These are phyloP conservation scores for Drosophila murphyi DNA, from an alignment of 1,140 invertebrate species.

Conservation along the genomic window DNA sequence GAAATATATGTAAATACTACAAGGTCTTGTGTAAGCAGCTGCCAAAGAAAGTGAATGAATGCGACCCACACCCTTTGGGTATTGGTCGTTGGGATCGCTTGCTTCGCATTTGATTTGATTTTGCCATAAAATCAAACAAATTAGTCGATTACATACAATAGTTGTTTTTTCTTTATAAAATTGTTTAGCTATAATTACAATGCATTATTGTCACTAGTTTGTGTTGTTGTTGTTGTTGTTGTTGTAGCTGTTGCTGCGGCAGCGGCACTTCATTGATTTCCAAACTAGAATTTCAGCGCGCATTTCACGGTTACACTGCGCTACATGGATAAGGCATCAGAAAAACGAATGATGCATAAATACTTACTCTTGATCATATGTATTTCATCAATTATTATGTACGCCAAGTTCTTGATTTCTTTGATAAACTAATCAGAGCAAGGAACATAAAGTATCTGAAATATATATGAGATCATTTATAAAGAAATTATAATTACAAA, in stretches of 20 bases:
- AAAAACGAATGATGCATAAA: background rate
- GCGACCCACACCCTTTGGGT: slow-evolving; percentile 35
- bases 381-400: too few relatives aligned
- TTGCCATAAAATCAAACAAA: slow-evolving; percentile 79
- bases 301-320: slow-evolving; percentile 49
- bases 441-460: too few relatives aligned
- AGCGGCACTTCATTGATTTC: slow-evolving; percentile 76
- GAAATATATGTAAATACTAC: slow-evolving; percentile 30
- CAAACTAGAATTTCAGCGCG: slow-evolving; percentile 57
- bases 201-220: slow-evolving; percentile 60
- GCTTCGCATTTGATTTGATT: slow-evolving; percentile 67
- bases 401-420: too few relatives aligned
- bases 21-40: slow-evolving; percentile 34
- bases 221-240: slow-evolving; percentile 37
- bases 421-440: too few relatives aligned
- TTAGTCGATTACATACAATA: slow-evolving; percentile 55
- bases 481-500: too few relatives aligned
- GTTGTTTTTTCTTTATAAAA: slow-evolving; percentile 38
- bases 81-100: slow-evolving; percentile 48
- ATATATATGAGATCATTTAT: background rate
- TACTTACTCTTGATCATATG: too few relatives aligned
- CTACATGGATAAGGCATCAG: slow-evolving; percentile 7
- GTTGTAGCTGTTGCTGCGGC: slow-evolving; percentile 29
- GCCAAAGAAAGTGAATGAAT: slow-evolving; percentile 37
- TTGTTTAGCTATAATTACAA: slow-evolving; percentile 67